phyloP scores from a whole-genome alignment of 2,888 invertebrate species.

The Dicranocentrus wangi region DNA sequence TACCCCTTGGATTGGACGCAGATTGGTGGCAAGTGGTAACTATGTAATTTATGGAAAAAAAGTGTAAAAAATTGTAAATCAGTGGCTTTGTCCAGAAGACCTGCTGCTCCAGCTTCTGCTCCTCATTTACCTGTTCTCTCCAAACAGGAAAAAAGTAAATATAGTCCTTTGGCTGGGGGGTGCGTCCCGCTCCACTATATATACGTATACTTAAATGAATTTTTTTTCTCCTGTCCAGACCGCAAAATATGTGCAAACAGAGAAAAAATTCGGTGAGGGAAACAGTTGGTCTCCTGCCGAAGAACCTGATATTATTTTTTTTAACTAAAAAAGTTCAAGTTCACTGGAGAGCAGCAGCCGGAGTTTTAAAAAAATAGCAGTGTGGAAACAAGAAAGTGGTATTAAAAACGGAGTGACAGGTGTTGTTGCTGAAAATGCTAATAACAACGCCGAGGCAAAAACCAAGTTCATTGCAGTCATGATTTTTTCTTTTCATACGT shows the following conservation, averaged over 20 bases:
- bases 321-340: neutral
- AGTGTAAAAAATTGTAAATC: constrained; percentile 55
- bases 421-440: constrained; percentile 64
- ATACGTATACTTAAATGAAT: neutral
- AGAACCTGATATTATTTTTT: neutral
- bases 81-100: constrained; percentile 48
- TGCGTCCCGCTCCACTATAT: constrained; percentile 47
- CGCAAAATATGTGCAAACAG: constrained; percentile 28
- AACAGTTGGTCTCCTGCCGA: neutral
- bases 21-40: constrained; percentile 30
- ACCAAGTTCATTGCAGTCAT: constrained; percentile 37
- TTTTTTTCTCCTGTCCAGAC: neutral
- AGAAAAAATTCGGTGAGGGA: constrained; percentile 25
- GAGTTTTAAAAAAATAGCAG: neutral
- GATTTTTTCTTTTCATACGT: constrained; percentile 14
- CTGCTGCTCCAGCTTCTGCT: constrained; percentile 15
- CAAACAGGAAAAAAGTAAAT: constrained; percentile 36
- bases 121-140: constrained; percentile 40
- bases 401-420: constrained; percentile 64
- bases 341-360: neutral
- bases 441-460: too few relatives aligned
- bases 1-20: constrained; percentile 22
- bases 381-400: constrained; percentile 25
- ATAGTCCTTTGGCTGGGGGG: constrained; percentile 40
- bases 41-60: constrained; percentile 4